Base-by-base conservation (phyloP, 2,888 invertebrate genomes). In the Psylliodes chrysocephalus region DNA sequence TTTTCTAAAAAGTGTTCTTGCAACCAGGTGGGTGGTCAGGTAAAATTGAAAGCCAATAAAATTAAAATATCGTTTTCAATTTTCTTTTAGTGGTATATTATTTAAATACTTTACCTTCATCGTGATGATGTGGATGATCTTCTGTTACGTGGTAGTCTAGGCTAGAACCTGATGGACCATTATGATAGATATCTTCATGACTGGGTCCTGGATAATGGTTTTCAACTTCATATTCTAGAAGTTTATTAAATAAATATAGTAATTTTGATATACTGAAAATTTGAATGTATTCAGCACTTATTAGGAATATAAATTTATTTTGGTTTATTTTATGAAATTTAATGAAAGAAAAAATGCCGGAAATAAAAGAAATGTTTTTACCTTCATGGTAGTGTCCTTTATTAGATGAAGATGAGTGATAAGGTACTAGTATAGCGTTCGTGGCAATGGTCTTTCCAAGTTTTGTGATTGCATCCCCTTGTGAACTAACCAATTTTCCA, bases 401-500 rank as follows among this genome's bases (percentile, higher is more conserved):
- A n/a, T n/a, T n/a, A n/a, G 70, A 54, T 15, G 68, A 60, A 40
- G 73, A 69, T 30, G 64, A 71, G 14, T 70, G 62, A 54, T 71
- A 71, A 10, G 87, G 85, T 56, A 87, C 86, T 63, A 90, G 82
- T 47, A 91, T 86, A 0, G 93, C 93, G 19, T 91, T 91, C 66
- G 88, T 87, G 40, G 92, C 93, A 57, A 94, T 89, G 72, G 90
- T 89, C 81, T 91, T 91, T 35, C 94, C 94, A 14, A 93, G 84
- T 73, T 90, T 89, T 56, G 91, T 88, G 69, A 94, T 91, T 4
- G 89, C 90, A 68, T 94, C 93, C 1, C 94, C 94, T 74, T 92
- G 91, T 15, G 87, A 88, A 10, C 89, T 88, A 62, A 93, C 89
- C 49, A 92, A 84, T 75, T 86, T 86, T 17, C 90, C 90, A 71